A percentile compares a stretch with the other conserved stretches of the same genome.
Evolutionary conservation across 2,797 vertebrate genomes (phyloP).

Genomic region (Muscicapa striata): DNA sequence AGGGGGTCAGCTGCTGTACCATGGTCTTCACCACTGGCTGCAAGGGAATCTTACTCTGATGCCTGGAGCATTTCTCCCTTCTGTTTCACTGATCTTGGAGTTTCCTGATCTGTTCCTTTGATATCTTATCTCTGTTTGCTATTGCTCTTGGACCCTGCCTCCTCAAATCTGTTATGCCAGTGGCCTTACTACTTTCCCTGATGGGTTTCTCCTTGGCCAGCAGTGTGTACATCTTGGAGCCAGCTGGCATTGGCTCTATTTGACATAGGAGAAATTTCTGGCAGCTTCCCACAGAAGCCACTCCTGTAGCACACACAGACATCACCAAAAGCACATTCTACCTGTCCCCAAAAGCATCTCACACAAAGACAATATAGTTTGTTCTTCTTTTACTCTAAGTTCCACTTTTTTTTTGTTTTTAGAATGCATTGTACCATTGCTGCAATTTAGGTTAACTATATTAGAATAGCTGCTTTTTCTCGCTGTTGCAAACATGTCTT

Average conservation of each 20-base stretch:
- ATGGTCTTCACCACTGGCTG: rapidly evolving
- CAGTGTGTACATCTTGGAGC: background rate
- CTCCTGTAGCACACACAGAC: background rate
- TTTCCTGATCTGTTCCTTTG: background rate
- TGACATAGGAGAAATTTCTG: background rate
- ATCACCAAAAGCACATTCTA: background rate
- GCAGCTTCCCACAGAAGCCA: background rate
- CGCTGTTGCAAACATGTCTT: background rate
- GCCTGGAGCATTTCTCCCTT: background rate
- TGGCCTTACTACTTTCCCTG: background rate
- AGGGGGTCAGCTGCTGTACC: background rate
- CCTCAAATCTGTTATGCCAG: background rate
- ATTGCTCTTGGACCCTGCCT: background rate
- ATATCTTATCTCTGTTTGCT: background rate
- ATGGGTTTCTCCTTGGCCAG: background rate
- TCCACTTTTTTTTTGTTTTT: background rate
- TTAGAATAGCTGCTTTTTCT: background rate
- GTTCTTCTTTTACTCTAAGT: background rate
- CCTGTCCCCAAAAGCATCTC: background rate
- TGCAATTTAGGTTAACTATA: background rate
- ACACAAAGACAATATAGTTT: background rate
- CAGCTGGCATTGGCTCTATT: background rate
- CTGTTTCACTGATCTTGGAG: background rate
- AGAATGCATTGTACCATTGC: background rate
- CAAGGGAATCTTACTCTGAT: background rate